A percentile compares a stretch with the other conserved stretches of the same genome.
These are phyloP conservation scores for Octopus bimaculoides DNA, from an alignment of 1,140 invertebrate genomes.

Conservation along the genomic window DNA sequence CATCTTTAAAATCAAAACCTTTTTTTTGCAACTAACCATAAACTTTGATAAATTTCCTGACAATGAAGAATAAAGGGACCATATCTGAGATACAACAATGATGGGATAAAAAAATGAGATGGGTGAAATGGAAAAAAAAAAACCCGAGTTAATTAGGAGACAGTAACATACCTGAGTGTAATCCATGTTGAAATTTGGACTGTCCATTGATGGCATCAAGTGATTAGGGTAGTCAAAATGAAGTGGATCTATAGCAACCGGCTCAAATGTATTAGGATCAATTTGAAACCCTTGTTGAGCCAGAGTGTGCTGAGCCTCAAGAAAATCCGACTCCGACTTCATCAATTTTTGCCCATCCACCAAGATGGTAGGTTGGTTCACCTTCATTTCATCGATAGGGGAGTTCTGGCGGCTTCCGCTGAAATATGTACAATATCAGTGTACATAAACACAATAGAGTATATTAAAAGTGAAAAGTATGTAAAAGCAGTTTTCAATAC, in stretches of 20 bases:
- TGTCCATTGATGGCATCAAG: slow-evolving; percentile 57
- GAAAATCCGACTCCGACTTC: slow-evolving; percentile 31
- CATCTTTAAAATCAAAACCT: no score
- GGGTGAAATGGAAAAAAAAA: no score
- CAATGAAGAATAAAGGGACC: no score
- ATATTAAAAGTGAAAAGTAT: no score
- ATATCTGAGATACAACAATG: no score
- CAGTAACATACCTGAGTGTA: slow-evolving; percentile 49
- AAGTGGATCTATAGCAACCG: slow-evolving; percentile 52
- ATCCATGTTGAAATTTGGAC: slow-evolving; percentile 57
- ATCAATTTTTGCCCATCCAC: slow-evolving; percentile 25
- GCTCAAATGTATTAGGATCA: slow-evolving; percentile 47
- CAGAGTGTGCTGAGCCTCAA: slow-evolving; percentile 33
- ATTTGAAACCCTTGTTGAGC: slow-evolving; percentile 45
- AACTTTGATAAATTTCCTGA: no score
- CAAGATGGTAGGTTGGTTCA: slow-evolving; percentile 55
- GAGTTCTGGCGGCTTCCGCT: slow-evolving; percentile 83
- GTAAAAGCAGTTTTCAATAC: no score
- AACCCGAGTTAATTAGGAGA: background rate
- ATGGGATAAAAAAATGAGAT: no score
- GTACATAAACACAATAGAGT: no score
- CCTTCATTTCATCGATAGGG: slow-evolving; percentile 73
- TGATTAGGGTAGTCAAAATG: slow-evolving; percentile 56
- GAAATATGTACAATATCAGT: no score
- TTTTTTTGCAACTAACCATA: no score